phyloP scores from a whole-genome alignment of 2,113 vertebrate species.

The Callospermophilus lateralis region DNA sequence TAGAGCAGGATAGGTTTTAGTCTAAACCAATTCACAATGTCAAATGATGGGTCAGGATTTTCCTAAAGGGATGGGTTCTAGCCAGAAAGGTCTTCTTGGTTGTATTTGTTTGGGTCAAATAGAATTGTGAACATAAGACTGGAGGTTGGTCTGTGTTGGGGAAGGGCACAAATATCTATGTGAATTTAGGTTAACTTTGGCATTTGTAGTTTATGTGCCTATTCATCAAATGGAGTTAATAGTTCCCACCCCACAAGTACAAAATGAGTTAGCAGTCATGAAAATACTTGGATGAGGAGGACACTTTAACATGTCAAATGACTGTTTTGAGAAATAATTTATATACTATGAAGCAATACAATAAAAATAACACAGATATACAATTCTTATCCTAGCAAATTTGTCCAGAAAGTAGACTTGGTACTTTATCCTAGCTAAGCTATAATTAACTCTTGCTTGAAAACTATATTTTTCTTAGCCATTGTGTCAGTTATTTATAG shows the following conservation, averaged over 20 bases:
- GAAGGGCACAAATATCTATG: neutral
- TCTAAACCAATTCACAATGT: constrained; percentile 7
- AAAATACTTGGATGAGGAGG: neutral
- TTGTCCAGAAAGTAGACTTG: constrained; percentile 11
- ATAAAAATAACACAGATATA: neutral
- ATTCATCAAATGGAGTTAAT: neutral
- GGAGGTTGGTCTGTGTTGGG: neutral
- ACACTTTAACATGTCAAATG: neutral
- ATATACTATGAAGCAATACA: neutral
- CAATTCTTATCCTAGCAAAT: neutral
- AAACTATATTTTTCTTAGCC: constrained; percentile 37
- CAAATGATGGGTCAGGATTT: neutral
- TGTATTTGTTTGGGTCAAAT: neutral
- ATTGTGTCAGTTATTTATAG: constrained; percentile 23
- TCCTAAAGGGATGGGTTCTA: neutral
- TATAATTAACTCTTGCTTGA: constrained; percentile 36
- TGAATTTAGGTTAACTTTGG: neutral
- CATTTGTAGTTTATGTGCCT: constrained; percentile 50
- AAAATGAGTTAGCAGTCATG: constrained; percentile 41
- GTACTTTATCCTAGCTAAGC: neutral
- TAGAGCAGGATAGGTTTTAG: neutral
- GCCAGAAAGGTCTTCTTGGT: neutral
- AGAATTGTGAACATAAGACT: constrained; percentile 8
- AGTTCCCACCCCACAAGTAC: neutral
- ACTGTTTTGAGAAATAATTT: constrained; percentile 20